A percentile compares a stretch with the other conserved stretches of the same genome.
These are phyloP conservation scores for Trachelipus rathkii DNA, from an alignment of 1,140 invertebrate genomes.

Conservation along the genomic window DNA sequence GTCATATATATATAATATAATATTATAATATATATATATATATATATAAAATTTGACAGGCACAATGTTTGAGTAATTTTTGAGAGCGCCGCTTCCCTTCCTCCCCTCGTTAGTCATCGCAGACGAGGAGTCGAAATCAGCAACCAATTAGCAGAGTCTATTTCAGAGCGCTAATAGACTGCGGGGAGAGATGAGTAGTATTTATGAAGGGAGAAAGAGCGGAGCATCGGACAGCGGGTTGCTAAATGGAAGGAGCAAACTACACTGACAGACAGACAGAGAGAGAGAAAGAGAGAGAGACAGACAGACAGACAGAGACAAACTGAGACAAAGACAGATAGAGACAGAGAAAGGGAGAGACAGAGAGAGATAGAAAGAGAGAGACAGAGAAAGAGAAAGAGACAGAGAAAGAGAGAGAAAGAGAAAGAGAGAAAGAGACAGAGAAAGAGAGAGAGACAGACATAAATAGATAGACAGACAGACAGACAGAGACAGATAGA, in stretches of 20 bases:
- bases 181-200: neutral
- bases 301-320: neutral
- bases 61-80: too few relatives aligned
- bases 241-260: too few relatives aligned
- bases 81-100: neutral
- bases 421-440: conserved; percentile 19
- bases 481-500: neutral
- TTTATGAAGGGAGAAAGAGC: too few relatives aligned
- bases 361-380: too few relatives aligned
- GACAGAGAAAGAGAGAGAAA: neutral
- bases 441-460: conserved; percentile 10
- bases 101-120: neutral
- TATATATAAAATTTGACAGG: too few relatives aligned
- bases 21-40: too few relatives aligned
- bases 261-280: neutral
- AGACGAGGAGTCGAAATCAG: neutral
- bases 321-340: neutral
- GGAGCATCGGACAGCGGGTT: neutral
- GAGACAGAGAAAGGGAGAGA: neutral
- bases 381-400: too few relatives aligned
- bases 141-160: neutral
- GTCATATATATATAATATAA: too few relatives aligned
- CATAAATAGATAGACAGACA: too few relatives aligned
- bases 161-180: neutral
- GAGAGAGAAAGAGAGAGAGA: neutral